Percentiles rank a stretch among this genome's conserved stretches.
Evolutionary conservation across 1,140 invertebrate genomes (phyloP).

Genomic region (Gryllus bimaculatus): DNA sequence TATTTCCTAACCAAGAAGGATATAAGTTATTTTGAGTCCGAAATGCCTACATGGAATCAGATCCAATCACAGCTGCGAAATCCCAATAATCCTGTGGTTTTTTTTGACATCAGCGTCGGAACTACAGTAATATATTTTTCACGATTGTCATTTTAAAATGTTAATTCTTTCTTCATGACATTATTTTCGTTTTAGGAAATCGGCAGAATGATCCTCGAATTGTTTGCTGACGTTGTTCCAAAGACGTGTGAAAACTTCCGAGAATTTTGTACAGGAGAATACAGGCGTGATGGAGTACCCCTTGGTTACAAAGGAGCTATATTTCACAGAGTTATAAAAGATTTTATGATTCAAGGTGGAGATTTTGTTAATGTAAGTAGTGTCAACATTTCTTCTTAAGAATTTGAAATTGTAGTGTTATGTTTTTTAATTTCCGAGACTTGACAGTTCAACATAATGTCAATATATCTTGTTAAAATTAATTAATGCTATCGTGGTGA

Average conservation of each 20-base stretch:
- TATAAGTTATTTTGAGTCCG: constrained; percentile 16
- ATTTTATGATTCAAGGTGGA: constrained; percentile 98
- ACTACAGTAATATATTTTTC: constrained; percentile 16
- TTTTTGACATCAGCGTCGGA: constrained; percentile 22
- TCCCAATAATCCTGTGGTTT: constrained; percentile 89
- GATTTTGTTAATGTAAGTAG: constrained; percentile 90
- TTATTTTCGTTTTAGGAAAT: constrained; percentile 48
- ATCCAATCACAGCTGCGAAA: constrained; percentile 83
- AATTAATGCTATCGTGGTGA: too few species aligned
- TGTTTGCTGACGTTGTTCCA: constrained; percentile 93
- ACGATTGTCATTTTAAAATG: not conserved
- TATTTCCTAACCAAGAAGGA: too few species aligned
- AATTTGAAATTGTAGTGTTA: not conserved
- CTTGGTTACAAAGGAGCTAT: constrained; percentile 91
- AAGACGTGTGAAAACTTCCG: constrained; percentile 98
- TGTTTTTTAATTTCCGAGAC: not conserved
- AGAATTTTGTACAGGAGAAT: constrained; percentile 96
- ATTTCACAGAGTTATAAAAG: constrained; percentile 98
- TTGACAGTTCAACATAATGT: not conserved
- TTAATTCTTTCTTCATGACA: not conserved
- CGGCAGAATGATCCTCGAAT: constrained; percentile 90
- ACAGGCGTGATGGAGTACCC: constrained; percentile 82
- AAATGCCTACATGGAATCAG: constrained; percentile 85
- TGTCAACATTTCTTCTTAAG: not conserved
- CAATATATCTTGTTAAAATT: not conserved